Base-by-base conservation (phyloP, 2,888 invertebrate species). In the Drosophila villosipedis region DNA sequence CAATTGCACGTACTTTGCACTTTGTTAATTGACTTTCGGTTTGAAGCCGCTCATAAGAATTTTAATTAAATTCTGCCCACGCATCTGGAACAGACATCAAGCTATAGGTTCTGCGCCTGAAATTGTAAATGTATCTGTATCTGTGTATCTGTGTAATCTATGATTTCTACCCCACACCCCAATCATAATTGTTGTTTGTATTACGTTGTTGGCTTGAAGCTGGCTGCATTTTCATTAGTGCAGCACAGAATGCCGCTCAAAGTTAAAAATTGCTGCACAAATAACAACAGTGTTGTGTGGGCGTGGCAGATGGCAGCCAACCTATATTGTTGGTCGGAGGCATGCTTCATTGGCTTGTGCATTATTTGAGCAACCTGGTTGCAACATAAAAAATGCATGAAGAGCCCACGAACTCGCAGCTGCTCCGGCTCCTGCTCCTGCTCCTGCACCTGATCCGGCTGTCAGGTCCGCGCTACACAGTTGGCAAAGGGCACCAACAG, bases 341-440 rank as follows among this genome's bases (percentile, higher is more conserved):
- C 77, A 88, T 83, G 89, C 88, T 90, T 89, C 91, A 92, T 91
- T 92, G 91, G 83, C 90, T 89, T 81, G 76, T 90, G 87, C 89
- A 84, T 89, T 92, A 91, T 91, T 91, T 91, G 90, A 91, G 84
- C 86, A 90, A 84, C 88, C 88, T 84, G 91, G 84, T 88, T 90
- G 83, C 76, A 77, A 73, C 89, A 92, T 92, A 83, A 91, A 91
- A 91, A 91, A 91, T 91, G 83, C 86, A 91, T 76, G 72, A 90
- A 77, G 74, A 82, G 77, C 80, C 88, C 76, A 88, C 83, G 77
- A 82, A 81, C 81, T 78, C 80, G 86, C 90, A 91, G 89, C 88
- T 89, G 90, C 76, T 86, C 71, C 84, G 66, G 49, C 68, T 89
- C 84, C 88, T 7, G 30, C 30, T 89, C 84, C 88, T 9, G 31